These are phyloP conservation scores for Corydoras sp. DNA, from an alignment of 2,113 vertebrate species.

Conservation along the genomic window DNA sequence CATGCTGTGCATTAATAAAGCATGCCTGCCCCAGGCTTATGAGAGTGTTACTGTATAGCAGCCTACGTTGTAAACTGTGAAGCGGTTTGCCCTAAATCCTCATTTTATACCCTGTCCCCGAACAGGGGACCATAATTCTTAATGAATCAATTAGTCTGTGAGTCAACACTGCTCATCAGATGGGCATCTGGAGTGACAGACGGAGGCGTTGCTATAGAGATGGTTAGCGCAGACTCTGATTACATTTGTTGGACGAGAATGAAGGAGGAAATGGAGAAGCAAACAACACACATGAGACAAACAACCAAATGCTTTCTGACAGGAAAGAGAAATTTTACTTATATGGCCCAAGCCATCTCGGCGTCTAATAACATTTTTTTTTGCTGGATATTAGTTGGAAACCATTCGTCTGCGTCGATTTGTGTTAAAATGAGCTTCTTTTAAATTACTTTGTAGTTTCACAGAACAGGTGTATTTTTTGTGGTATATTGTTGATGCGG, in stretches of 20 bases:
- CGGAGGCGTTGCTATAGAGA: slow-evolving; percentile 30
- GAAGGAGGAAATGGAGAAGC: slow-evolving; percentile 2
- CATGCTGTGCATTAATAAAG: slow-evolving; percentile 3
- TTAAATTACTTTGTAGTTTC: no score
- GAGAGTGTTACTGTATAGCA: background rate
- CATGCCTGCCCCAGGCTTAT: background rate
- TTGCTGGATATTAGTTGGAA: no score
- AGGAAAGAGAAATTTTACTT: no score
- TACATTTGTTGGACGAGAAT: slow-evolving; percentile 12
- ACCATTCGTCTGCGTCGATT: no score
- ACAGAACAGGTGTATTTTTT: no score
- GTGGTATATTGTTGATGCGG: no score
- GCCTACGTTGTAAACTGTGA: background rate
- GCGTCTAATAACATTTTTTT: no score
- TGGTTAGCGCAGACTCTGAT: slow-evolving; percentile 16
- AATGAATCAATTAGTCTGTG: slow-evolving; percentile 36
- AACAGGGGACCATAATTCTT: slow-evolving; percentile 26
- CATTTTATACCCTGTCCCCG: slow-evolving; percentile 14
- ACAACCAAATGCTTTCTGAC: background rate
- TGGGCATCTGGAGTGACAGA: slow-evolving; percentile 19
- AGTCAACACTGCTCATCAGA: slow-evolving; percentile 2
- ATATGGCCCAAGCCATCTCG: no score
- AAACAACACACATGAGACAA: slow-evolving; percentile 12
- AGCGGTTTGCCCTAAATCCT: slow-evolving; percentile 22
- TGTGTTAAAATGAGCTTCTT: no score